These are phyloP conservation scores for Drosophila tristis DNA, from an alignment of 1,140 invertebrate species.

Conservation along the genomic window DNA sequence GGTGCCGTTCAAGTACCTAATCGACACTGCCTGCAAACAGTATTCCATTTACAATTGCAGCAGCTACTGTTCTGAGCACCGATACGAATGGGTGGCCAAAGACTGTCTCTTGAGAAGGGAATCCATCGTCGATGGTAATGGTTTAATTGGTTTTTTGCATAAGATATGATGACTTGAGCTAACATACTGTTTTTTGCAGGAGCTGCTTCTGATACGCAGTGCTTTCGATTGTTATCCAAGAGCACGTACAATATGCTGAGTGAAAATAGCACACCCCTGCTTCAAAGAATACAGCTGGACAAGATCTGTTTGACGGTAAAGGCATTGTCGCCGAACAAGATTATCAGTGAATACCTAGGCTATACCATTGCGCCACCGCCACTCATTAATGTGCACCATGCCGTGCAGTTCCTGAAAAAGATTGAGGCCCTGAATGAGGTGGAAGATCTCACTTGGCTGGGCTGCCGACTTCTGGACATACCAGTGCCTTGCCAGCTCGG, in stretches of 20 bases:
- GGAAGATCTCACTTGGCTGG: conserved; percentile 94
- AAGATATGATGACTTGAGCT: background rate
- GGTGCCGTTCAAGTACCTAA: conserved; percentile 62
- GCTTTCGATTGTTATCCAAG: conserved; percentile 64
- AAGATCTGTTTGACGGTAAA: conserved; percentile 68
- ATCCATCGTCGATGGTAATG: conserved; percentile 34
- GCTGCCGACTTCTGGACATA: conserved; percentile 93
- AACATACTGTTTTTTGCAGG: background rate
- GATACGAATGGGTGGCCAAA: conserved; percentile 64
- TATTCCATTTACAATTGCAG: conserved; percentile 33
- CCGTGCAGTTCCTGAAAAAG: conserved; percentile 92
- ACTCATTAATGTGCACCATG: conserved; percentile 90
- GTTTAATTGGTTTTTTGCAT: conserved; percentile 1
- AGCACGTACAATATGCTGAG: conserved; percentile 29
- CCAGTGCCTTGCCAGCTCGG: conserved; percentile 96
- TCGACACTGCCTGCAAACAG: conserved; percentile 59
- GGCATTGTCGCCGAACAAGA: conserved; percentile 51
- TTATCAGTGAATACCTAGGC: conserved; percentile 68
- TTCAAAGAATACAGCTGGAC: conserved; percentile 66
- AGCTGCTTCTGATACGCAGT: conserved; percentile 26
- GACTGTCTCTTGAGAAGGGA: conserved; percentile 51
- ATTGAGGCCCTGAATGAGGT: conserved; percentile 94
- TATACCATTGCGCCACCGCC: conserved; percentile 87
- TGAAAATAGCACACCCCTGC: conserved; percentile 18
- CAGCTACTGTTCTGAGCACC: conserved; percentile 35